A percentile compares a stretch with the other conserved stretches of the same genome.
phyloP scores from a whole-genome alignment of 2,113 vertebrate species.

The Xyrauchen texanus region DNA sequence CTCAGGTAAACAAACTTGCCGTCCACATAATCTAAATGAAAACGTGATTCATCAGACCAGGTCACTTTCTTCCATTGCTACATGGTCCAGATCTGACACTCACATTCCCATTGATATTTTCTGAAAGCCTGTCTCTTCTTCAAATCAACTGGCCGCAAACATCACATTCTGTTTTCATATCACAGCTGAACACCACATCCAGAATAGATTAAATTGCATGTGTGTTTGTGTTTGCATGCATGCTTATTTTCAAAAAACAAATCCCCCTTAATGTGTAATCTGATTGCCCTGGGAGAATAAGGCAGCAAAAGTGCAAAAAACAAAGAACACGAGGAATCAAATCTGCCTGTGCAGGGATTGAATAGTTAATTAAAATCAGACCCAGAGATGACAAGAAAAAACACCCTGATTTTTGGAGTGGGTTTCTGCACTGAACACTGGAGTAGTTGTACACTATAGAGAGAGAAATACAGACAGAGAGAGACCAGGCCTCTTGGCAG shows the following conservation, averaged over 20 bases:
- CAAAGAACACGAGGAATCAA: conserved; percentile 64
- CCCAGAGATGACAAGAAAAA: neutral
- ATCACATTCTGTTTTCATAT: conserved; percentile 29
- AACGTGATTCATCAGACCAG: no score
- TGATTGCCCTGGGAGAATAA: conserved; percentile 60
- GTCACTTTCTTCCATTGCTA: no score
- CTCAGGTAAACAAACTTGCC: no score
- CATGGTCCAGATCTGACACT: no score
- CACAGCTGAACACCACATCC: conserved; percentile 65
- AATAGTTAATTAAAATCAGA: conserved; percentile 47
- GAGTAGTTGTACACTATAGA: conserved; percentile 5
- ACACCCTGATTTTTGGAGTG: neutral
- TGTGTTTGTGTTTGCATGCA: conserved; percentile 12
- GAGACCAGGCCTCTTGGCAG: conserved; percentile 46
- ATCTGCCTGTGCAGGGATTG: conserved; percentile 65
- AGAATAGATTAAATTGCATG: neutral
- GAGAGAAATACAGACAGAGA: neutral
- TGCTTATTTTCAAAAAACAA: conserved; percentile 49
- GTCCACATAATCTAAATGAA: no score
- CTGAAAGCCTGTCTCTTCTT: conserved; percentile 60
- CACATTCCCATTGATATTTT: conserved; percentile 17
- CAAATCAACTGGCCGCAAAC: conserved; percentile 41
- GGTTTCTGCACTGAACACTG: conserved; percentile 18
- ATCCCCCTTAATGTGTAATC: conserved; percentile 64
- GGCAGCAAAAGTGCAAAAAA: conserved; percentile 46